phyloP scores from a whole-genome alignment of 2,888 invertebrate species.

The Shargacucullia verbasci region DNA sequence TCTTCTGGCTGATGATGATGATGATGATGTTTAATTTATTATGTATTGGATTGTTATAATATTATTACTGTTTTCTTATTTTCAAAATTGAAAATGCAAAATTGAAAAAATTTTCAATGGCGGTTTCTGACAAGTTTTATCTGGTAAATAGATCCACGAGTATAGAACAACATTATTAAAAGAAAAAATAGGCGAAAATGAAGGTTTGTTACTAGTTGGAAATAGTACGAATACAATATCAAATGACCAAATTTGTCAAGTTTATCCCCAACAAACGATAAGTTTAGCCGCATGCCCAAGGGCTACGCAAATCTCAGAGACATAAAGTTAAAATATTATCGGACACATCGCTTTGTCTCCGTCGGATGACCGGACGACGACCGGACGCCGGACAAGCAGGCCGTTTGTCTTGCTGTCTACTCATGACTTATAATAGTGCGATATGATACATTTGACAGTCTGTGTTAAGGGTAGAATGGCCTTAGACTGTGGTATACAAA shows the following conservation, averaged over 20 bases:
- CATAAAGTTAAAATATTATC: constrained; percentile 56
- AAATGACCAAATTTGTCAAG: constrained; percentile 33
- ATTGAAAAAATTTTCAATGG: too few relatives aligned
- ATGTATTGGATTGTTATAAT: too few relatives aligned
- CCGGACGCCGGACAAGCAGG: constrained; percentile 33
- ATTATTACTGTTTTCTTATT: too few relatives aligned
- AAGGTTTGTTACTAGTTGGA: too few relatives aligned
- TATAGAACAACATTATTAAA: too few relatives aligned
- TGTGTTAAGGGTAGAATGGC: constrained; percentile 17
- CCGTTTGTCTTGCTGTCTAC: constrained; percentile 57
- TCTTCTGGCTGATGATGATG: too few relatives aligned
- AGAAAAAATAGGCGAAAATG: too few relatives aligned
- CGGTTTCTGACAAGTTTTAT: too few relatives aligned
- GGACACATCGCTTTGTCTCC: constrained; percentile 55
- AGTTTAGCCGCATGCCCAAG: constrained; percentile 6
- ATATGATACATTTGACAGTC: constrained; percentile 52
- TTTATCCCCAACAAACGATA: constrained; percentile 19
- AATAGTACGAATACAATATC: constrained; percentile 9
- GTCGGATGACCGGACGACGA: constrained; percentile 36
- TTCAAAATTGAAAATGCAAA: too few relatives aligned
- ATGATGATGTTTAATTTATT: too few relatives aligned
- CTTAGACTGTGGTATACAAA: not conserved
- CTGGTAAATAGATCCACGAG: too few relatives aligned
- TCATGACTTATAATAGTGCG: constrained; percentile 44
- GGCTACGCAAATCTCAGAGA: constrained; percentile 44